These are phyloP conservation scores for Vespertilio murinus DNA, from an alignment of 2,797 vertebrate species.

Conservation along the genomic window DNA sequence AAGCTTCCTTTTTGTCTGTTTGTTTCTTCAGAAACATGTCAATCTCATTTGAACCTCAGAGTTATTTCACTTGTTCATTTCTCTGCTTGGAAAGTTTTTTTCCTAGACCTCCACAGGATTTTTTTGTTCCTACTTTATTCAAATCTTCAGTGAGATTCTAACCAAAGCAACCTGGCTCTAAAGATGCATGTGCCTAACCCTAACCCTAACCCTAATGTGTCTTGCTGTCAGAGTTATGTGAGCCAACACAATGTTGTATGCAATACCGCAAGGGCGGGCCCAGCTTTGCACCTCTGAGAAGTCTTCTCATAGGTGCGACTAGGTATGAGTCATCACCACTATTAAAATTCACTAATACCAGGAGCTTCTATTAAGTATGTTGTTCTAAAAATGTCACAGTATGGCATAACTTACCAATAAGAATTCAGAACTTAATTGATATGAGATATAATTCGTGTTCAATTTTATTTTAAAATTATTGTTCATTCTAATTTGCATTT, in stretches of 20 bases:
- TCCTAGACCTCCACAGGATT: neutral
- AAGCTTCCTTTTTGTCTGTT: rapidly evolving
- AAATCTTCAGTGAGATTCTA: neutral
- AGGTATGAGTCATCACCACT: neutral
- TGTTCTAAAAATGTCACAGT: neutral
- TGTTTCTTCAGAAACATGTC: neutral
- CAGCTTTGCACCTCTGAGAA: neutral
- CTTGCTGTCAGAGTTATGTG: rapidly evolving
- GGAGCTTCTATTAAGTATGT: neutral
- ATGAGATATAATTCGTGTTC: neutral
- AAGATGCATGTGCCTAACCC: rapidly evolving
- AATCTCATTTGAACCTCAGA: neutral
- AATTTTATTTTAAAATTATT: conserved; percentile 10
- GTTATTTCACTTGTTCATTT: neutral
- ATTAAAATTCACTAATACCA: neutral
- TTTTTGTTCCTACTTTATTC: neutral
- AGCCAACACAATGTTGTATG: rapidly evolving
- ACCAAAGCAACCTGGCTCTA: rapidly evolving
- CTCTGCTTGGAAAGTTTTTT: neutral
- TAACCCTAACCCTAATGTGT: too few relatives aligned
- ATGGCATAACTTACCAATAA: neutral
- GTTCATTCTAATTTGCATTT: conserved; percentile 40
- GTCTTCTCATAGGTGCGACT: neutral
- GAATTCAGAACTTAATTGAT: neutral
- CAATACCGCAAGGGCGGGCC: rapidly evolving